Evolutionary conservation across 2,888 invertebrate genomes (phyloP).

Genomic region (Andrena bicolor): DNA sequence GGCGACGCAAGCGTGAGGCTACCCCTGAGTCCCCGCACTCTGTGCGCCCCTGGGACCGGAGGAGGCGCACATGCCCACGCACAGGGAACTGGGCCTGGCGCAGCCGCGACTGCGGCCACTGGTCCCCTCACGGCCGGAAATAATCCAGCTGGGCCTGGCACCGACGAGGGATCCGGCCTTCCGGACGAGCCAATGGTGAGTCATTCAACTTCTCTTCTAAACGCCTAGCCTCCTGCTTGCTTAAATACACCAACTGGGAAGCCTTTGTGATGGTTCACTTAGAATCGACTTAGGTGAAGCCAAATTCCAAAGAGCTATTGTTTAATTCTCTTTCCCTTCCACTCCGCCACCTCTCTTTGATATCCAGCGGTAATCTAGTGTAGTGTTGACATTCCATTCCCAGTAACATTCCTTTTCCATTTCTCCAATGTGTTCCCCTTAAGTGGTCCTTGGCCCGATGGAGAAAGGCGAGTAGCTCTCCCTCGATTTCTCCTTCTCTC

Average conservation of each 20-base stretch:
- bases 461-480: too few species aligned
- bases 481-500: too few species aligned
- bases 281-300: too few species aligned
- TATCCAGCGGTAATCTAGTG: too few species aligned
- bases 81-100: conserved; percentile 48
- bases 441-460: too few species aligned
- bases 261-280: too few species aligned
- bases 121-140: conserved; percentile 57
- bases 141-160: conserved; percentile 36
- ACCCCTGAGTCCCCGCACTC: conserved; percentile 79
- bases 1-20: conserved; percentile 76
- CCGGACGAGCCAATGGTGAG: conserved; percentile 80
- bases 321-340: too few species aligned
- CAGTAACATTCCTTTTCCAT: conserved; percentile 35
- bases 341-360: too few species aligned
- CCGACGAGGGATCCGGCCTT: conserved; percentile 69
- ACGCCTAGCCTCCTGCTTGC: too few species aligned
- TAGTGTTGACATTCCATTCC: neutral
- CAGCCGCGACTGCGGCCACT: conserved; percentile 53
- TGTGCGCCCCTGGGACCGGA: conserved; percentile 72
- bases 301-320: too few species aligned
- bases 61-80: conserved; percentile 73
- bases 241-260: too few species aligned
- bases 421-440: neutral
- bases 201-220: too few species aligned